A percentile compares a stretch with the other conserved stretches of the same genome.
These are phyloP conservation scores for Dioctria rufipes DNA, from an alignment of 2,888 invertebrate species.

Conservation along the genomic window DNA sequence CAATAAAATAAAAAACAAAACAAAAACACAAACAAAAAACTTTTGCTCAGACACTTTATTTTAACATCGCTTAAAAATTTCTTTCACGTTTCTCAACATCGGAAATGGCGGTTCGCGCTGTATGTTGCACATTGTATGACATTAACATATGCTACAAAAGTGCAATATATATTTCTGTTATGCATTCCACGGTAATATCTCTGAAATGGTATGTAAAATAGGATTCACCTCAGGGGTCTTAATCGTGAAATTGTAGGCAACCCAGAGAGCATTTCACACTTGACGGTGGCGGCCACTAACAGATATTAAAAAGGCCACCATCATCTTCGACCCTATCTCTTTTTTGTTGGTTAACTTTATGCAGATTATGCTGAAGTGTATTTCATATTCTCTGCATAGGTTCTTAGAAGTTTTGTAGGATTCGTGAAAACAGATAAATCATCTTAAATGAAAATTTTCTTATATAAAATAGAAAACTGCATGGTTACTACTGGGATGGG, in stretches of 20 bases:
- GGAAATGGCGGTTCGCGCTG: constrained; percentile 6
- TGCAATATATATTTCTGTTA: constrained; percentile 57
- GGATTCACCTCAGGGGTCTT: constrained; percentile 59
- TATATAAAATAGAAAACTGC: neutral
- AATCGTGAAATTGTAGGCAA: constrained; percentile 58
- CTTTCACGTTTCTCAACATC: constrained; percentile 47
- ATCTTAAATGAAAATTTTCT: constrained; percentile 25
- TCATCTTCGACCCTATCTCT: constrained; percentile 52
- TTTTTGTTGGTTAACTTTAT: constrained; percentile 27
- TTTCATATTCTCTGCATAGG: constrained; percentile 46
- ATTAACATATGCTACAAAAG: constrained; percentile 57
- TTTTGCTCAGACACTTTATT: neutral
- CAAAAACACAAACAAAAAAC: constrained; percentile 3
- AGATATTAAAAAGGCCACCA: constrained; percentile 52
- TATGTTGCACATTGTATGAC: constrained; percentile 47
- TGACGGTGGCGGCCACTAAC: constrained; percentile 47
- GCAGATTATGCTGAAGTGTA: constrained; percentile 40
- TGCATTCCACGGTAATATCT: constrained; percentile 56
- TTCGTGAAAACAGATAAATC: constrained; percentile 44
- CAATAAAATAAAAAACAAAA: too few relatives aligned
- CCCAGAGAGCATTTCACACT: constrained; percentile 57
- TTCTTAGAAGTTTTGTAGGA: constrained; percentile 43
- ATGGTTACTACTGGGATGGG: constrained; percentile 3
- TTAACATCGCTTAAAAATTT: constrained; percentile 7
- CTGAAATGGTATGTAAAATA: constrained; percentile 57